Base-by-base conservation (phyloP, 2,888 invertebrate species). In the Drosophila acutilabella region DNA sequence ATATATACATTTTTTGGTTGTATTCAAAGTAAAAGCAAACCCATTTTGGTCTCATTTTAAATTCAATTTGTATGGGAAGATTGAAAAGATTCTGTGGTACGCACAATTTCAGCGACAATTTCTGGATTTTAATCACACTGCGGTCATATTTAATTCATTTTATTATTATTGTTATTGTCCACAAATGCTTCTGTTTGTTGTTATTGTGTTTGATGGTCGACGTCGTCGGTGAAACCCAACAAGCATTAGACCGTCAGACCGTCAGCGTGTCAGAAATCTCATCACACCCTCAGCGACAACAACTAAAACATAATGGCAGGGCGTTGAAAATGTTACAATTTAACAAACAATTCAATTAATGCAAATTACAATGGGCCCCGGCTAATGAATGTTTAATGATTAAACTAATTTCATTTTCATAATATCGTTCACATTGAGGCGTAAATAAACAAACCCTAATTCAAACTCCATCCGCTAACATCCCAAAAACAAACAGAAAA, bases 311-410 rank as follows among this genome's bases (percentile, higher is more conserved):
- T 64, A 82, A 76, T 61, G 68, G 26, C 26, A 5, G 51, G 20
- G 23, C n/a, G 36, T 47, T 50, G 64, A 54, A 66, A 85, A 76
- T 81, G 77, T 89, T 67, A 72, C 66, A 89, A 88, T 88, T 85
- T 78, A 72, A 78, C 89, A 89, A 89, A 89, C 90, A 90, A 89
- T 90, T 90, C 90, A 89, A 87, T 90, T 81, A 79, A 86, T 89
- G 89, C 80, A 90, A 90, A 86, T 89, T 78, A 89, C 85, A 88
- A 72, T 75, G 71, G 70, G 70, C 71, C 61, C 51, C 44, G 42
- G 56, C 88, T 79, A 87, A 90, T 90, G 90, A 86, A 86, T 86
- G 89, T 89, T 89, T 86, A 84, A 90, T 84, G 88, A 67, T 72
- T 72, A 71, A 89, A 84, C 89, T 89, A 88, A 84, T 89, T 89